These are phyloP conservation scores for Archips crataeganus DNA, from an alignment of 2,888 invertebrate species.

Conservation along the genomic window DNA sequence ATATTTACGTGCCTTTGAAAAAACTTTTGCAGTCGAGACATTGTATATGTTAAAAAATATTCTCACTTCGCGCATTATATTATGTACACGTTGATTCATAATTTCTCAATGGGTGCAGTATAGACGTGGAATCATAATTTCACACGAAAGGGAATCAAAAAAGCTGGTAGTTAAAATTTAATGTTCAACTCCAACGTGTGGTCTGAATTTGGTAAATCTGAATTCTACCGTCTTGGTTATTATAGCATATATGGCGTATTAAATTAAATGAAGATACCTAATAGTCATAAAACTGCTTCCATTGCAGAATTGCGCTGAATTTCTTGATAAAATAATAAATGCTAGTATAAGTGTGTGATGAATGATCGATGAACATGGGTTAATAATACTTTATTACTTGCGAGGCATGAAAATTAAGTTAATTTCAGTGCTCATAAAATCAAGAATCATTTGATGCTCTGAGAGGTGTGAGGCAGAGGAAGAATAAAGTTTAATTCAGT, in stretches of 20 bases:
- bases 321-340: not conserved
- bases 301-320: not conserved
- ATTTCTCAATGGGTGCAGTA: not conserved
- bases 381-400: not conserved
- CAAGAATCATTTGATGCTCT: not conserved
- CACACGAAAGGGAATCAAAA: not conserved
- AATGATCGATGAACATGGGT: not conserved
- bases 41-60: too few relatives aligned
- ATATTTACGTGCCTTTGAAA: too few relatives aligned
- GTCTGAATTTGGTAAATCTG: conserved; percentile 1
- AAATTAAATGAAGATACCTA: not conserved
- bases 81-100: too few relatives aligned
- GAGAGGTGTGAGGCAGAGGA: conserved; percentile 2
- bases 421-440: not conserved
- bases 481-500: conserved; percentile 24
- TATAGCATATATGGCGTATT: not conserved
- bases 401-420: not conserved
- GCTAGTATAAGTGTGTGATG: not conserved
- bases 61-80: too few relatives aligned
- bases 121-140: not conserved
- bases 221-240: not conserved
- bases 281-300: not conserved
- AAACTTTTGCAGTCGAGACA: too few relatives aligned
- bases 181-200: not conserved
- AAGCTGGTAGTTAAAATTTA: conserved; percentile 1